Conservation (phyloP, 1,140 invertebrate genomes). For the Drusus annulatus region DNA sequence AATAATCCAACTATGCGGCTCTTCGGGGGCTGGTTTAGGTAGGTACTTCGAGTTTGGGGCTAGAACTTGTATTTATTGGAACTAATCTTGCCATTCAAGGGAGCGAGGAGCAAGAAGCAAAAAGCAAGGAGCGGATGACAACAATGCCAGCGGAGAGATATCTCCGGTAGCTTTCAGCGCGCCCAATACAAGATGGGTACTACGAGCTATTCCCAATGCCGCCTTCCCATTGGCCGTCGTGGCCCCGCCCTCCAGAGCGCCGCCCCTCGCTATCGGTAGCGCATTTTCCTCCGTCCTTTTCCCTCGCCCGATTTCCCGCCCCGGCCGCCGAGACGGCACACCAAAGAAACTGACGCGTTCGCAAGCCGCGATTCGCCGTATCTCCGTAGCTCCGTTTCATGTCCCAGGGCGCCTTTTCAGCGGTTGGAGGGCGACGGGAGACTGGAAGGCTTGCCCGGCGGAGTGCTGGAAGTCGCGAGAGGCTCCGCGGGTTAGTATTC, state of each 20-base stretch:
- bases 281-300: slow-evolving; percentile 42
- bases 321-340: slow-evolving; percentile 37
- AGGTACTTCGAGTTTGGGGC: no score
- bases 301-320: background rate
- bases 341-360: slow-evolving; percentile 20
- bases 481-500: slow-evolving; percentile 26
- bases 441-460: no score
- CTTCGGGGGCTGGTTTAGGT: no score
- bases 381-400: slow-evolving; percentile 21
- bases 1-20: no score
- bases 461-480: slow-evolving; percentile 12
- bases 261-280: slow-evolving; percentile 39
- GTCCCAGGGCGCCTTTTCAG: background rate
- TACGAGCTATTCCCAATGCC: background rate
- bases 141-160: background rate
- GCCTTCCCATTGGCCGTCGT: slow-evolving; percentile 61
- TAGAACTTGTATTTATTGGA: background rate
- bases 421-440: background rate
- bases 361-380: slow-evolving; percentile 15
- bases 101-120: background rate
- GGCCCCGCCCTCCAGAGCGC: slow-evolving; percentile 44
- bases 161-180: slow-evolving; percentile 63
- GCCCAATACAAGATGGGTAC: slow-evolving; percentile 64
- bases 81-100: background rate
- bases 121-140: background rate